phyloP scores from a whole-genome alignment of 2,888 invertebrate species.

The Synergus japonicus region DNA sequence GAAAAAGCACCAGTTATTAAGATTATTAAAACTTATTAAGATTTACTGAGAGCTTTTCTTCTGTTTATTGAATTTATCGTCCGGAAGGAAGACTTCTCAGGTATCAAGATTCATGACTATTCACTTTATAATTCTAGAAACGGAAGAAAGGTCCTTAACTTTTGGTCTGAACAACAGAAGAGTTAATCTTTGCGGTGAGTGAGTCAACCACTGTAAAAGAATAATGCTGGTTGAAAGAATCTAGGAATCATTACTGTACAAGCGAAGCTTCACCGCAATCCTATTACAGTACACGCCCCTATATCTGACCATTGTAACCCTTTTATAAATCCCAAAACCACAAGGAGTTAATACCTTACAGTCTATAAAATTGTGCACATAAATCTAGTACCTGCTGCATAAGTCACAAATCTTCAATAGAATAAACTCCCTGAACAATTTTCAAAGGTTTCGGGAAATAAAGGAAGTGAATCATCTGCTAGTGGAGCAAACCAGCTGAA shows the following conservation, averaged over 20 bases:
- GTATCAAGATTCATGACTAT: neutral
- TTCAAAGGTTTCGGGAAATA: neutral
- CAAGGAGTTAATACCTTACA: neutral
- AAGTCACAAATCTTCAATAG: neutral
- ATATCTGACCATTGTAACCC: constrained; percentile 1
- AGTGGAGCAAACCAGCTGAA: neutral
- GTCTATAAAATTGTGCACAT: neutral
- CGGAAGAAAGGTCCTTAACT: neutral
- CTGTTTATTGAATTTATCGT: neutral
- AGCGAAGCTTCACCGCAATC: constrained; percentile 5
- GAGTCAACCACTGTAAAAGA: constrained; percentile 21
- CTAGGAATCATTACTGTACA: neutral
- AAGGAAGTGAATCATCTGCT: neutral
- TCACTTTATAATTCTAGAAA: neutral
- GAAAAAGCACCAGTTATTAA: too few species aligned
- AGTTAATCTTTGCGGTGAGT: constrained; percentile 31
- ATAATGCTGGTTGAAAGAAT: neutral
- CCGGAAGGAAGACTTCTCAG: neutral
- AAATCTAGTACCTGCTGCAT: neutral
- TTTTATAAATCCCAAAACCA: constrained; percentile 22
- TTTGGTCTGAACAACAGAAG: neutral
- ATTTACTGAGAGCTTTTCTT: neutral
- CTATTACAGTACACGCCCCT: constrained; percentile 3
- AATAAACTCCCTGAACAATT: constrained; percentile 1
- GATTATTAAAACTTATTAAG: too few species aligned